These are phyloP conservation scores for Yponomeuta plumbellus DNA, from an alignment of 2,888 invertebrate species.

Conservation along the genomic window DNA sequence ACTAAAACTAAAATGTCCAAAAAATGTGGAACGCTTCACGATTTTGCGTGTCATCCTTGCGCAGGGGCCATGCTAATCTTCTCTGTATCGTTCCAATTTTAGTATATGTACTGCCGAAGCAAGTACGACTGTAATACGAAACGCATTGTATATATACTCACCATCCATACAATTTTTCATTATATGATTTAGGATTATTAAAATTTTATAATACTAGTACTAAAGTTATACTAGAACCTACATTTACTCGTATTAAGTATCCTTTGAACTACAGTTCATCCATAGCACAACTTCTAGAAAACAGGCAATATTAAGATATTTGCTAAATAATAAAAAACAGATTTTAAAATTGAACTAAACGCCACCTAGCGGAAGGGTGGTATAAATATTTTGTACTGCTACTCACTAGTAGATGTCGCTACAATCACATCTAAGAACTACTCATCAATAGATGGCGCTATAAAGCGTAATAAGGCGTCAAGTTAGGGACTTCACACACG, in stretches of 20 bases:
- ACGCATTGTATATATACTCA: constrained; percentile 25
- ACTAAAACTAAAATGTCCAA: constrained; percentile 26
- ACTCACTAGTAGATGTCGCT: constrained; percentile 1
- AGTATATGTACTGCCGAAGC: constrained; percentile 60
- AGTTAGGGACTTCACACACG: too few relatives aligned
- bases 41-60: constrained; percentile 63
- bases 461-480: background rate
- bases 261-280: too few relatives aligned
- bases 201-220: background rate
- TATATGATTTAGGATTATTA: constrained; percentile 23
- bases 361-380: background rate
- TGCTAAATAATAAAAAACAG: background rate
- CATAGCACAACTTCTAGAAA: too few relatives aligned
- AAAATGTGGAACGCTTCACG: constrained; percentile 61
- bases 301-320: too few relatives aligned
- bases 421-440: background rate
- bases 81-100: constrained; percentile 60
- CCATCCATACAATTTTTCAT: constrained; percentile 16
- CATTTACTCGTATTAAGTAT: too few relatives aligned
- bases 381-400: background rate
- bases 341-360: background rate
- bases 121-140: constrained; percentile 27
- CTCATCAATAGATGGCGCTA: background rate
- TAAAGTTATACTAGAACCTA: too few relatives aligned
- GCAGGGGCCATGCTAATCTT: constrained; percentile 63